Base-by-base conservation (phyloP, 2,113 vertebrate species). In the Pteropus alecto region DNA sequence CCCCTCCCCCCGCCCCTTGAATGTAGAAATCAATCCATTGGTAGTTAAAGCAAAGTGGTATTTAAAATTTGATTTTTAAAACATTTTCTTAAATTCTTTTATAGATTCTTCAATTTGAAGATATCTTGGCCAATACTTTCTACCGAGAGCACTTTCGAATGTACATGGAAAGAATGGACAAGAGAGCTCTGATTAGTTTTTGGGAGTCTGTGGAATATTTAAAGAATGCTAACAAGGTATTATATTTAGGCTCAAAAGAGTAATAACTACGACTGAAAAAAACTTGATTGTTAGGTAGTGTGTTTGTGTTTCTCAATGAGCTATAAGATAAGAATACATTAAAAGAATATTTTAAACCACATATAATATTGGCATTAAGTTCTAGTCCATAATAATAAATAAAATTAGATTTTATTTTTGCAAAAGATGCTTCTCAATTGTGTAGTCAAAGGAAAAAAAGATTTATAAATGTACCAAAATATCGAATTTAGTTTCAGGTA, bases 21-120 rank as follows among this genome's bases (percentile, higher is more conserved):
- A 56, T 77, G 3, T 84, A 58, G 77, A 91, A 83, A 43, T 88
- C 41, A 67, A 87, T 86, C 19, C 15, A 26, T 70, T 83, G 48
- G 19, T 85, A 94, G 16, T 92, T 68, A 78, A 90, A 85, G 22
- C 58, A 96, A 86, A 83, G 15, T 92, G n/a, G 18, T 93, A 46
- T 35, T 95, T 87, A 83, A 92, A 91, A 38, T 91, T 84, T 43
- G 12, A 56, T 33, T 90, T 87, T 67, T 70, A 13, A 41, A 58
- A 12, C 9, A 38, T 90, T 76, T 71, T 67, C 78, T 96, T 87
- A 38, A 68, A 84, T 97, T 70, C 19, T 21, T 81, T 38, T 95
- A 65, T 96, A 99, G 99, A 99, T 99, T 98, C 99, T 99, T 96
- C 99, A 99, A 95, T 99, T 99, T 96, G 99, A 99, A 81, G 99